A percentile compares a stretch with the other conserved stretches of the same genome.
phyloP scores from a whole-genome alignment of 2,113 vertebrate species.

The Nothocercus julius region DNA sequence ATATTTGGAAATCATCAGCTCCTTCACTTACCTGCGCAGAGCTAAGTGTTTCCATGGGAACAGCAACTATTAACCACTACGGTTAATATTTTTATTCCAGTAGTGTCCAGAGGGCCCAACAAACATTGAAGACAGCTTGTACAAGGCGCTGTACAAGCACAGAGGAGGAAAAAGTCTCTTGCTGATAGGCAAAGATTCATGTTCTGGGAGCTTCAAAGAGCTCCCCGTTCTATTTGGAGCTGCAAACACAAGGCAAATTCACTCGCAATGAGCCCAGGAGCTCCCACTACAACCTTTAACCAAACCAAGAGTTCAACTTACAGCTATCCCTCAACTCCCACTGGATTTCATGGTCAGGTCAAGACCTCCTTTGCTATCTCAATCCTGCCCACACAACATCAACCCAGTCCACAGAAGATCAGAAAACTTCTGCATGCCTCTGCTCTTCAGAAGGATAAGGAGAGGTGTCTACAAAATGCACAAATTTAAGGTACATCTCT shows the following conservation, averaged over 20 bases:
- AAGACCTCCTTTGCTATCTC: neutral
- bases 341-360: neutral
- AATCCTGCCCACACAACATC: neutral
- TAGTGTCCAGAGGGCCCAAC: neutral
- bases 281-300: neutral
- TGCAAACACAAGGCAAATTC: neutral
- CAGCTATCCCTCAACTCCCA: neutral
- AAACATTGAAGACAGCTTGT: neutral
- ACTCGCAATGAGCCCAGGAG: neutral
- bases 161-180: neutral
- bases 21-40: neutral
- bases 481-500: accelerated
- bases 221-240: neutral
- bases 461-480: no score
- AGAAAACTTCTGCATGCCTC: neutral
- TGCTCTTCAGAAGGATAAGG: neutral
- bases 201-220: neutral
- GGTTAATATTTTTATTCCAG: neutral
- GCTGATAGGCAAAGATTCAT: neutral
- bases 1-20: conserved; percentile 54
- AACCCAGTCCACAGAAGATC: neutral
- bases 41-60: conserved; percentile 17
- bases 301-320: neutral
- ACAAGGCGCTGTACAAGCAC: accelerated
- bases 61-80: neutral